Conservation (phyloP, 2,888 invertebrate species). For the Adelphocoris suturalis region DNA sequence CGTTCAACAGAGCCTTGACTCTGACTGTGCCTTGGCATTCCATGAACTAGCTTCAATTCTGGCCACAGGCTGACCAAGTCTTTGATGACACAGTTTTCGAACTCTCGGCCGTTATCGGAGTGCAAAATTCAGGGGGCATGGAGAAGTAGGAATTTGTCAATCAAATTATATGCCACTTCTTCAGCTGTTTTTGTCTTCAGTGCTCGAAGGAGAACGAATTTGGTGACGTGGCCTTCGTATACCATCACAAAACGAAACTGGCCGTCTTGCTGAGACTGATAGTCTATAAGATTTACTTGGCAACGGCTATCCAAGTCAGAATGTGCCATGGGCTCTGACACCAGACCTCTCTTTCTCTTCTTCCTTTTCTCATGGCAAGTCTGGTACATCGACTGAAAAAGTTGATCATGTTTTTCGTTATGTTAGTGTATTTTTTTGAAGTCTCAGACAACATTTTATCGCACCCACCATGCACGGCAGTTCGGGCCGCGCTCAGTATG, state of each 20-base stretch:
- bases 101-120: slow-evolving; percentile 77
- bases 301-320: slow-evolving; percentile 62
- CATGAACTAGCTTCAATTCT: slow-evolving; percentile 76
- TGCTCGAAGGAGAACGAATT: slow-evolving; percentile 77
- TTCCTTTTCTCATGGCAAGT: neutral
- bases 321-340: slow-evolving; percentile 63
- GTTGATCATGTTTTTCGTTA: too few relatives aligned
- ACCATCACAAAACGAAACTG: slow-evolving; percentile 77
- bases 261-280: slow-evolving; percentile 77
- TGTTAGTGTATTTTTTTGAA: too few relatives aligned
- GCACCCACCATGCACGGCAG: too few relatives aligned
- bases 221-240: slow-evolving; percentile 74
- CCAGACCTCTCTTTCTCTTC: slow-evolving; percentile 64
- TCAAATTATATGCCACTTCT: slow-evolving; percentile 76
- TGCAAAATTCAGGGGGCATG: slow-evolving; percentile 77
- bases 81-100: slow-evolving; percentile 75
- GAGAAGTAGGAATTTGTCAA: slow-evolving; percentile 76
- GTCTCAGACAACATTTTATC: too few relatives aligned
- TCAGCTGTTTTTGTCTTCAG: too few relatives aligned
- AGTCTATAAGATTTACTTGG: slow-evolving; percentile 75
- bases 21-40: slow-evolving; percentile 75
- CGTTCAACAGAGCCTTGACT: slow-evolving; percentile 76
- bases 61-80: slow-evolving; percentile 76
- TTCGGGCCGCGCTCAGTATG: too few relatives aligned
- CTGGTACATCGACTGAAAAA: too few relatives aligned